phyloP scores from a whole-genome alignment of 2,113 vertebrate species.

The Rhadina sibilatrix region DNA sequence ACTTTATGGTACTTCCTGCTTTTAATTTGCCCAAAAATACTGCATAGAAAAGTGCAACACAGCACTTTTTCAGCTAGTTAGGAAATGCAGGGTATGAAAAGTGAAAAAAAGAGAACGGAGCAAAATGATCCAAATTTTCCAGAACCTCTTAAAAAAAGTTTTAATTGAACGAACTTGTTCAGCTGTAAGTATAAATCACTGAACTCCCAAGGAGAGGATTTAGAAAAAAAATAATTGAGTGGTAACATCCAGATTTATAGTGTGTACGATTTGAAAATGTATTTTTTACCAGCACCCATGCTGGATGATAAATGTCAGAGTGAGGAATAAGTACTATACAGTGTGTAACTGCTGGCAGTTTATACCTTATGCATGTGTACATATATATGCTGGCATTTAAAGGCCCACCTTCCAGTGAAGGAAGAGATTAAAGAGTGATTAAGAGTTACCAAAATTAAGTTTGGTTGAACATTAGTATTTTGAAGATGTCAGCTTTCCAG shows the following conservation, averaged over 20 bases:
- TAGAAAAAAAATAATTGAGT: neutral
- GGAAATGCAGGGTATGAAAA: neutral
- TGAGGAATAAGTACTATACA: neutral
- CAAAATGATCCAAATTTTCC: neutral
- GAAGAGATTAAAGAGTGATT: neutral
- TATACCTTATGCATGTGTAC: neutral
- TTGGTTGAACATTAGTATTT: constrained; percentile 15
- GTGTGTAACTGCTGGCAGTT: neutral
- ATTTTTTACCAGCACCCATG: neutral
- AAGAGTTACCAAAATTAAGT: neutral
- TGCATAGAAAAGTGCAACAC: constrained; percentile 1
- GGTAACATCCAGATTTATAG: neutral
- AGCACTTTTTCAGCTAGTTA: constrained; percentile 40
- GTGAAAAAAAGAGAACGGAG: neutral
- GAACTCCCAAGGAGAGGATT: neutral
- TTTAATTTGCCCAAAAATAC: constrained; percentile 19
- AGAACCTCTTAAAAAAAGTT: neutral
- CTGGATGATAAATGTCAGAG: neutral
- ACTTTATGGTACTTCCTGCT: constrained; percentile 37
- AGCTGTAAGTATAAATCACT: neutral
- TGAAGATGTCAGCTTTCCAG: constrained; percentile 4
- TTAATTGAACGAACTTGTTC: neutral
- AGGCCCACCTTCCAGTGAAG: neutral
- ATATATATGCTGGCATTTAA: neutral
- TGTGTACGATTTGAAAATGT: neutral